Percentiles rank a stretch among this genome's conserved stretches.
These are phyloP conservation scores for Parauchenoglanis punctatus DNA, from an alignment of 2,797 vertebrate genomes.

Conservation along the genomic window DNA sequence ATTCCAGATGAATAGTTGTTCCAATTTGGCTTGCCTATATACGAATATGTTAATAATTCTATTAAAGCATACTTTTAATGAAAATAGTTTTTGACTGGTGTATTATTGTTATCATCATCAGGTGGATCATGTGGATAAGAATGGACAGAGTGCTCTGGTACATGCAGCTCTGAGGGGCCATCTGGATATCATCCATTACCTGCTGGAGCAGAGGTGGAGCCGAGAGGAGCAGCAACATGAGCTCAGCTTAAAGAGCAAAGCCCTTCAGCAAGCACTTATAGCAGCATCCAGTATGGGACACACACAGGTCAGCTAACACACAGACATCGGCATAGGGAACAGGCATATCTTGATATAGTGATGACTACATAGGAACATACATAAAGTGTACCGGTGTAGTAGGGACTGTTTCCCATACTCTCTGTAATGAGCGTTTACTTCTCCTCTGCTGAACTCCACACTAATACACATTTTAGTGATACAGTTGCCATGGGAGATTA, in stretches of 20 bases:
- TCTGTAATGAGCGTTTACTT: slow-evolving; percentile 19
- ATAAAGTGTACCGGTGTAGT: background rate
- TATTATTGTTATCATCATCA: slow-evolving; percentile 59
- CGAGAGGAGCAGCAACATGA: slow-evolving; percentile 76
- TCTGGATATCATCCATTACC: slow-evolving; percentile 82
- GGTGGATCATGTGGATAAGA: slow-evolving; percentile 92
- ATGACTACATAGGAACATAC: background rate
- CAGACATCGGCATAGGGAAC: slow-evolving; percentile 50
- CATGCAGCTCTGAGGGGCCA: slow-evolving; percentile 92
- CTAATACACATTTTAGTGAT: slow-evolving; percentile 40
- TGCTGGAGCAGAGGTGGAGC: slow-evolving; percentile 85
- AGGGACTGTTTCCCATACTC: background rate
- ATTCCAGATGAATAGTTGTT: background rate
- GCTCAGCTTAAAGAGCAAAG: slow-evolving; percentile 80
- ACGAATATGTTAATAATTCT: too few relatives aligned
- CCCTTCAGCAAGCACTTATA: slow-evolving; percentile 90
- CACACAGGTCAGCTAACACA: slow-evolving; percentile 48
- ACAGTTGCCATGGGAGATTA: slow-evolving; percentile 52
- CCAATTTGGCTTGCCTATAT: background rate
- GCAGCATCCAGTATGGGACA: slow-evolving; percentile 97
- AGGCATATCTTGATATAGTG: background rate
- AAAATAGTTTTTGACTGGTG: background rate
- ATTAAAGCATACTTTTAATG: background rate
- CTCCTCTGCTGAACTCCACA: background rate
- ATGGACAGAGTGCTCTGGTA: slow-evolving; percentile 91